phyloP scores from a whole-genome alignment of 2,888 invertebrate species.

The Acleris sparsana region DNA sequence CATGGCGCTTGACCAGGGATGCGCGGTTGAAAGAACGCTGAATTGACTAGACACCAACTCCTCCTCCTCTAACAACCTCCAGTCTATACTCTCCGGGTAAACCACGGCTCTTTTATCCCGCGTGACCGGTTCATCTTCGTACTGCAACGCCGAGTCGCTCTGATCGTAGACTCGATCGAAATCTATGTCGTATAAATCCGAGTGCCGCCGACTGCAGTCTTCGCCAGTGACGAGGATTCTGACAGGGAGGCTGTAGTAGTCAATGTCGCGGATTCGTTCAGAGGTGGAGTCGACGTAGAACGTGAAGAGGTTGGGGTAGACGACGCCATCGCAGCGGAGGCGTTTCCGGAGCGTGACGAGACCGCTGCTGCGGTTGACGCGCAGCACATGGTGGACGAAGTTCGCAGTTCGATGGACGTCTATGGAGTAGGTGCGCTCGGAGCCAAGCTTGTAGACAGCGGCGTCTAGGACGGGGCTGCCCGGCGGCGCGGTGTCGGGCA shows the following conservation, averaged over 20 bases:
- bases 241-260: slow-evolving; percentile 92
- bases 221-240: slow-evolving; percentile 89
- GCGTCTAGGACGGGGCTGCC: slow-evolving; percentile 90
- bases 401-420: slow-evolving; percentile 92
- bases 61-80: slow-evolving; percentile 74
- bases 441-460: slow-evolving; percentile 91
- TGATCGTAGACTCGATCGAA: slow-evolving; percentile 83
- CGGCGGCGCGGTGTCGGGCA: slow-evolving; percentile 83
- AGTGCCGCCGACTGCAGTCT: slow-evolving; percentile 86
- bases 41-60: slow-evolving; percentile 78
- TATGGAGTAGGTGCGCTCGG: slow-evolving; percentile 90
- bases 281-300: slow-evolving; percentile 94
- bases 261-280: slow-evolving; percentile 89
- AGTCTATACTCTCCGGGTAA: slow-evolving; percentile 69
- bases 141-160: slow-evolving; percentile 72
- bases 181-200: slow-evolving; percentile 84
- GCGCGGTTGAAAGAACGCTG: slow-evolving; percentile 75
- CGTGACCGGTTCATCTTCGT: slow-evolving; percentile 64
- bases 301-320: slow-evolving; percentile 93
- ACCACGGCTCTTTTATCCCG: slow-evolving; percentile 71
- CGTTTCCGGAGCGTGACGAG: slow-evolving; percentile 88
- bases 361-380: slow-evolving; percentile 89
- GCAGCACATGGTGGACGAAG: slow-evolving; percentile 90
- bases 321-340: slow-evolving; percentile 90
- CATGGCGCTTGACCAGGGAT: slow-evolving; percentile 81